phyloP scores from a whole-genome alignment of 1,140 invertebrate genomes.

The Drosophila trapezifrons region DNA sequence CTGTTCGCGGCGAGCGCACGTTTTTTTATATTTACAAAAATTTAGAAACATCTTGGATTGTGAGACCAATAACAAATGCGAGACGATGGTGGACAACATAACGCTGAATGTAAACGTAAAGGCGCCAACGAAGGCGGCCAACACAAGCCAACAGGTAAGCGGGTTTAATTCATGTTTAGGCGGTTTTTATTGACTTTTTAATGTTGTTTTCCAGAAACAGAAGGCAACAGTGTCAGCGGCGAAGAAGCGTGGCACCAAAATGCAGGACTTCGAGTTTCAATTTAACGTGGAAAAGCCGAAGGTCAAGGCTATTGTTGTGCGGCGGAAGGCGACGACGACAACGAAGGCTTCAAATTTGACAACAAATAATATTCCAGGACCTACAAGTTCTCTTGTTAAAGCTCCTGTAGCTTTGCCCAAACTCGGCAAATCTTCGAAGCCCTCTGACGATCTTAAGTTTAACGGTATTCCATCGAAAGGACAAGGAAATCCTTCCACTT shows the following conservation, averaged over 20 bases:
- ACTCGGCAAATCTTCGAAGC: no score
- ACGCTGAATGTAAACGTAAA: conserved; percentile 44
- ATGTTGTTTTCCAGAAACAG: not conserved
- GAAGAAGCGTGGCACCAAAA: conserved; percentile 40
- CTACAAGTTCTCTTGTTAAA: not conserved
- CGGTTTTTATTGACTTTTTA: not conserved
- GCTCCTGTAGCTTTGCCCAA: not conserved
- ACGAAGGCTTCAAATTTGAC: not conserved
- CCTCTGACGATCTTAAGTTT: not conserved
- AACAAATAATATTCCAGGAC: not conserved
- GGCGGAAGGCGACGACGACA: conserved; percentile 27
- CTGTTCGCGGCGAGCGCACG: conserved; percentile 49
- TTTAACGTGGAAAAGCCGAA: conserved; percentile 70
- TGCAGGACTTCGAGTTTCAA: conserved; percentile 54
- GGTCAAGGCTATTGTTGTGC: conserved; percentile 69
- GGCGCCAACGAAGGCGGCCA: not conserved
- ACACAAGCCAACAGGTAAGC: conserved; percentile 28
- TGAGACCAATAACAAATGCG: conserved; percentile 1
- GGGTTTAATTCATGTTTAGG: not conserved
- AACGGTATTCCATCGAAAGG: not conserved
- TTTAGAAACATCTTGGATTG: not conserved
- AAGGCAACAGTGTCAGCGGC: not conserved
- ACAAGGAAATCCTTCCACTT: not conserved
- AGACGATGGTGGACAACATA: conserved; percentile 56
- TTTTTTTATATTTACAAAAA: conserved; percentile 58